Evolutionary conservation across 2,113 vertebrate species (phyloP), one percentile per base, ranked within the genome.

Genomic region (Cyanoramphus novaezelandiae): DNA sequence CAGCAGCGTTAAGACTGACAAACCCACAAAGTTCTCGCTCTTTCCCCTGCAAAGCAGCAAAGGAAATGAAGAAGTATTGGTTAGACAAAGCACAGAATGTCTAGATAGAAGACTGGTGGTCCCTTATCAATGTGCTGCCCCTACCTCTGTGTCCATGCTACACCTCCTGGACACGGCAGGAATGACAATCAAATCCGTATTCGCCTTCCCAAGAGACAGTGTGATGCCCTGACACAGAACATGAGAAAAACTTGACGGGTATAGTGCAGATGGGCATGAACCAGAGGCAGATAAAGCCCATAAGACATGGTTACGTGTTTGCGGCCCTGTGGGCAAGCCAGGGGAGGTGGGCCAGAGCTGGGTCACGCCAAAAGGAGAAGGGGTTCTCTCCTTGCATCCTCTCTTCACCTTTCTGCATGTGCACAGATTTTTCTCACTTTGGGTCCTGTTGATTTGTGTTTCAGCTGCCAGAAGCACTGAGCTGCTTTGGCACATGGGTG

Each of bases 351-450:
- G 44, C 13, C 55, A 64, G 68, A 47, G 33, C 49, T 18, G 60
- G n/a, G 17, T 49, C 71, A 55, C 46, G n/a, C 47, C 46, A 10
- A 43, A 41, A 41, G 1, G 0, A 43, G 21, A 19, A 59, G 21
- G 5, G 10, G 44, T 60, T 33, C 46, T 39, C 27, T 25, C 65
- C 10, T 12, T 20, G 9, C 65, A 39, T 43, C 46, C 27, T 21
- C 64, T 55, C 44, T 47, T 27, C 10, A 41, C 33, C n/a, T 72
- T 39, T 37, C 31, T 21, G 11, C 20, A 47, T 0, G 0, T 7
- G 33, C 53, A 53, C 29, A 50, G 10, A 18, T 78, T 49, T 68
- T 53, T n/a, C 53, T 28, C 39, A 18, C 71, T 74, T 63, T 16
- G n/a, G 11, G 21, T 41, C 53, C 43, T 28, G 16, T 31, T 9